Conservation (phyloP, 2,113 vertebrate species). For the Columba janthina region DNA sequence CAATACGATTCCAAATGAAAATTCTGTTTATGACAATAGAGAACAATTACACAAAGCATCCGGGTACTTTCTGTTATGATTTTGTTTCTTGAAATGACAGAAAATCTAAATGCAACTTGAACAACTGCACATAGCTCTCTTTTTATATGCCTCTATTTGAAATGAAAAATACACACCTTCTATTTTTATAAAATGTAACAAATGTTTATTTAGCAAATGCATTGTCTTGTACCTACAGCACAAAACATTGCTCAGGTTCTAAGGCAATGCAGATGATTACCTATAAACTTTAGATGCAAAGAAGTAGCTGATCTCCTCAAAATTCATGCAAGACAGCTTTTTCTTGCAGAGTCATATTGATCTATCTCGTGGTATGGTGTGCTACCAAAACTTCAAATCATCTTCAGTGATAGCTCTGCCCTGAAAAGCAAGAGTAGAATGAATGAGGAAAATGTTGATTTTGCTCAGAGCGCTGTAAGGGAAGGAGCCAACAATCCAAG, state of each 20-base stretch:
- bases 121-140: neutral
- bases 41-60: neutral
- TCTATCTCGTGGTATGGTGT: slow-evolving; percentile 27
- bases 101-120: neutral
- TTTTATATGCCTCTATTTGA: neutral
- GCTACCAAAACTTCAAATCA: slow-evolving; percentile 32
- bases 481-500: slow-evolving; percentile 44
- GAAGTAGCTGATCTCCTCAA: neutral
- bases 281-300: neutral
- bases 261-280: neutral
- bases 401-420: slow-evolving; percentile 6
- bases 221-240: neutral
- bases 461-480: slow-evolving; percentile 53
- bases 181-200: neutral
- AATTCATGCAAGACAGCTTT: slow-evolving; percentile 27
- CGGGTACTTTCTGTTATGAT: neutral
- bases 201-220: neutral
- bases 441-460: slow-evolving; percentile 45
- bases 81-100: neutral
- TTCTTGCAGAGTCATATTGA: neutral
- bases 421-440: slow-evolving; percentile 24
- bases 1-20: neutral
- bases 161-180: neutral
- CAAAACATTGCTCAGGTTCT: neutral
- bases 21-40: neutral